A percentile compares a stretch with the other conserved stretches of the same genome.
Evolutionary conservation across 2,888 invertebrate species (phyloP).

Genomic region (Caenorhabditis becei): DNA sequence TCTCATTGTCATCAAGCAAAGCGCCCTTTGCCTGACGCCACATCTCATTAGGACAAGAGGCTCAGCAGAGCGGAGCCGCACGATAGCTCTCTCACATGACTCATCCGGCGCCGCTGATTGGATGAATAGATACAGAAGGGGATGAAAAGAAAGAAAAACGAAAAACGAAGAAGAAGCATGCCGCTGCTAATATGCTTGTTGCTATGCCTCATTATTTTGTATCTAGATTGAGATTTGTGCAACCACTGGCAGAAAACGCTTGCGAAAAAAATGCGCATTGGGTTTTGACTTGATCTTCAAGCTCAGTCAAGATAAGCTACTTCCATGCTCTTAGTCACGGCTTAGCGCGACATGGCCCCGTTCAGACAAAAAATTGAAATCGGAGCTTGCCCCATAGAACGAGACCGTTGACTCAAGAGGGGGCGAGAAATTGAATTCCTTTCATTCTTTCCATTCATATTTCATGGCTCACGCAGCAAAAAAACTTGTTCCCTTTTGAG

Average conservation of each 20-base stretch:
- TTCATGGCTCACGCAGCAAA: constrained; percentile 11
- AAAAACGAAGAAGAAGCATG: constrained; percentile 17
- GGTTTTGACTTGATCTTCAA: no score
- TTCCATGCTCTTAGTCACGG: no score
- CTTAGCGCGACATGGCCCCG: no score
- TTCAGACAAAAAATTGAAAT: constrained; percentile 3
- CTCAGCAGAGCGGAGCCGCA: constrained; percentile 22
- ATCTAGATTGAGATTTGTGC: no score
- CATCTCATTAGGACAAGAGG: constrained; percentile 49
- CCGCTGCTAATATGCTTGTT: neutral
- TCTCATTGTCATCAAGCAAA: neutral
- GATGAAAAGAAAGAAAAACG: neutral
- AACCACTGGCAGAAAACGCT: no score
- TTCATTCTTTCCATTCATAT: constrained; percentile 23
- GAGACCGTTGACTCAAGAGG: constrained; percentile 6
- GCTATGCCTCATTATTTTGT: constrained; percentile 10
- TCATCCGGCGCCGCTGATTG: constrained; percentile 30
- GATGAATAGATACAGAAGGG: constrained; percentile 21
- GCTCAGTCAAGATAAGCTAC: no score
- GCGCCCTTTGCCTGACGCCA: neutral
- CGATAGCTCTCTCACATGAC: constrained; percentile 33
- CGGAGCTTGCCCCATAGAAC: neutral
- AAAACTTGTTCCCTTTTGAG: constrained; percentile 20
- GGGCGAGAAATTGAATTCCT: constrained; percentile 21
- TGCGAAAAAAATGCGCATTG: neutral